Base-by-base conservation (phyloP, 2,888 invertebrate species). In the Bursaphelenchus okinawaensis region DNA sequence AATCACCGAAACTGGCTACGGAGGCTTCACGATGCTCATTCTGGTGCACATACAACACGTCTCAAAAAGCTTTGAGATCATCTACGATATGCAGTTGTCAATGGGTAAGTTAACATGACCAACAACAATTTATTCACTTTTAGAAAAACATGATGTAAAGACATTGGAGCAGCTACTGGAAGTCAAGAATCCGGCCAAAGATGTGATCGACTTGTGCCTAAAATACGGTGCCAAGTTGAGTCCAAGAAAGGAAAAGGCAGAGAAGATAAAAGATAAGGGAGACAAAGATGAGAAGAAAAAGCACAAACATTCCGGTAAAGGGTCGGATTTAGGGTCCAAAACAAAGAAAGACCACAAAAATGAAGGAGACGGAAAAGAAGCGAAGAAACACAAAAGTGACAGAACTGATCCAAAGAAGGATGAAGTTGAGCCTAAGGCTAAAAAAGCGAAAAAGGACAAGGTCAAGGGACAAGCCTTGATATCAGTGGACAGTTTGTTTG, bases 1-100 rank as follows among this genome's bases (percentile, higher is more conserved):
- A 28, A 40, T 69, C 52, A 20, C 60, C 2, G 62, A 62, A 66
- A 73, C 69, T 7, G 70, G 68, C n/a, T 70, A 73, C 51, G 70
- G 70, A 20, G 57, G 67, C 9, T 70, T 70, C 52, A 20, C 20
- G 31, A 24, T 70, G 66, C 56, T 52, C 7, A 70, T 70, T 22
- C 7, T 26, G 16, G 40, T 70, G n/a, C 56, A 68, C 20, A 73
- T 70, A 22, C 51, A 52, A n/a, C 63, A 60, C 7, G 56, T 70
- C 27, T 8, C 16, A 7, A 70, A 73, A 20, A 27, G 24, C n/a
- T 71, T 52, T 26, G 19, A 29, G 7, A 73, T 69, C 20, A 74
- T 57, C 50, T 70, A 69, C 31, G 69, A 69, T 20, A 26, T 69
- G 3, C 26, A 52, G 6, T 31, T 69, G 29, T 54, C 69, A 20